Evolutionary conservation across 1,140 invertebrate species (phyloP).

Genomic region (Trachymyrmex cornetzi): DNA sequence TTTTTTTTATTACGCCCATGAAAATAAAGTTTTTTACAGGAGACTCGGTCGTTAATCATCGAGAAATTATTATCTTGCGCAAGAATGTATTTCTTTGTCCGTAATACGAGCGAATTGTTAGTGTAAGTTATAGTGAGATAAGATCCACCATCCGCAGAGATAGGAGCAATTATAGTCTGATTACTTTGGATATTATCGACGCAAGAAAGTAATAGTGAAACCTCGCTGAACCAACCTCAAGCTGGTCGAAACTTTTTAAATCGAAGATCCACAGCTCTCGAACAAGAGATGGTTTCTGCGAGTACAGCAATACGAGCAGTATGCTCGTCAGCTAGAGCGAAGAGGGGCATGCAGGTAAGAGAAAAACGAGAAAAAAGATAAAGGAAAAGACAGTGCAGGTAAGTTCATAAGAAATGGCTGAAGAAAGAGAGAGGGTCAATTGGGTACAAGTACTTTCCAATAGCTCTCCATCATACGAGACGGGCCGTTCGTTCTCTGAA

Average conservation of each 20-base stretch:
- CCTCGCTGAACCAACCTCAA: slow-evolving; percentile 23
- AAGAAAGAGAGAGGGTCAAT: slow-evolving; percentile 43
- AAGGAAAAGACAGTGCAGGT: background rate
- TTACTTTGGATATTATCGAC: slow-evolving; percentile 52
- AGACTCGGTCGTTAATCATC: slow-evolving; percentile 37
- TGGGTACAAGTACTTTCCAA: slow-evolving; percentile 66
- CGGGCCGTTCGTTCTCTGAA: slow-evolving; percentile 67
- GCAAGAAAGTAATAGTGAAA: slow-evolving; percentile 49
- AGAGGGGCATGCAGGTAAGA: background rate
- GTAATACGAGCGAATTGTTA: slow-evolving; percentile 50
- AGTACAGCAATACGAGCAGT: background rate
- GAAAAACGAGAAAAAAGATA: background rate
- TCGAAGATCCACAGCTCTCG: slow-evolving; percentile 47
- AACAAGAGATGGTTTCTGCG: slow-evolving; percentile 37
- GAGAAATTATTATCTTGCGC: slow-evolving; percentile 38
- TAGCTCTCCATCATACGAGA: slow-evolving; percentile 67
- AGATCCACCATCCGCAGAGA: slow-evolving; percentile 14
- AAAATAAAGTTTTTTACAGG: slow-evolving; percentile 37
- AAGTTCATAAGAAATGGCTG: slow-evolving; percentile 24
- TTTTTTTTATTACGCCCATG: slow-evolving; percentile 20
- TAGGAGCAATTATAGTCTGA: slow-evolving; percentile 54
- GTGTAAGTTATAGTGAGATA: slow-evolving; percentile 4
- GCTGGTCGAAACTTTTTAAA: slow-evolving; percentile 53
- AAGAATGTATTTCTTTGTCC: slow-evolving; percentile 24
- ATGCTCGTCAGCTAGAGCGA: slow-evolving; percentile 2